Conservation (phyloP, 1,140 invertebrate genomes). For the Zaprionus capensis region DNA sequence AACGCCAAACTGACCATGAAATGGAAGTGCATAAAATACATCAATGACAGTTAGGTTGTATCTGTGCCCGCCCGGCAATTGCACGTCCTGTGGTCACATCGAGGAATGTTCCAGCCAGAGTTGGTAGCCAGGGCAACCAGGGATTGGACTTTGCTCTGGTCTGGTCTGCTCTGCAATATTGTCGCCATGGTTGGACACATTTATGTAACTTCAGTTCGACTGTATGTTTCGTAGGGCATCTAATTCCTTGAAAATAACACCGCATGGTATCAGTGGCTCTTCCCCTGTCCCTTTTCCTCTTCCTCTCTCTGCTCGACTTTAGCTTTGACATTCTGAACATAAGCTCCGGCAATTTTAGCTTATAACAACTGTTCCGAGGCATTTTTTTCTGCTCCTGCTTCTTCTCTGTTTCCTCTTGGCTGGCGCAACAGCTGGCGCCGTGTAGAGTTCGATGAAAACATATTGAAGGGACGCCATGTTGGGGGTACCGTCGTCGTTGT, state of each 20-base stretch:
- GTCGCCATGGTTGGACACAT: constrained; percentile 11
- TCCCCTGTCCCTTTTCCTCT: neutral
- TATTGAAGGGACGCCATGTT: constrained; percentile 52
- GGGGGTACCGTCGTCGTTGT: constrained; percentile 23
- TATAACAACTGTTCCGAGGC: constrained; percentile 66
- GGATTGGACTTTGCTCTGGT: neutral
- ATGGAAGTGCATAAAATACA: constrained; percentile 81
- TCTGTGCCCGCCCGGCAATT: constrained; percentile 63
- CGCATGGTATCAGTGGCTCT: constrained; percentile 1
- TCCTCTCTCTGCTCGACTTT: constrained; percentile 35
- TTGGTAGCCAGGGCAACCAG: constrained; percentile 7
- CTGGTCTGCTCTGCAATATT: constrained; percentile 1
- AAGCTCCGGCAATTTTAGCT: constrained; percentile 74
- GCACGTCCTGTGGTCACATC: constrained; percentile 76
- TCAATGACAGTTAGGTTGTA: constrained; percentile 41
- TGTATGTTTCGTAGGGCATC: constrained; percentile 3
- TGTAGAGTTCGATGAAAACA: constrained; percentile 73
- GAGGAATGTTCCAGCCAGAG: constrained; percentile 33
- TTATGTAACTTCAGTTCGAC: constrained; percentile 14
- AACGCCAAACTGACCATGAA: constrained; percentile 79
- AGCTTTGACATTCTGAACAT: constrained; percentile 74
- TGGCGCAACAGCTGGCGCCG: constrained; percentile 61
- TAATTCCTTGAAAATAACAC: constrained; percentile 34
- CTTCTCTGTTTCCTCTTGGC: constrained; percentile 3
- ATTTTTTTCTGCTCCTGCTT: constrained; percentile 21